Evolutionary conservation across 1,140 invertebrate species (phyloP).

Genomic region (Cherax quadricarinatus): DNA sequence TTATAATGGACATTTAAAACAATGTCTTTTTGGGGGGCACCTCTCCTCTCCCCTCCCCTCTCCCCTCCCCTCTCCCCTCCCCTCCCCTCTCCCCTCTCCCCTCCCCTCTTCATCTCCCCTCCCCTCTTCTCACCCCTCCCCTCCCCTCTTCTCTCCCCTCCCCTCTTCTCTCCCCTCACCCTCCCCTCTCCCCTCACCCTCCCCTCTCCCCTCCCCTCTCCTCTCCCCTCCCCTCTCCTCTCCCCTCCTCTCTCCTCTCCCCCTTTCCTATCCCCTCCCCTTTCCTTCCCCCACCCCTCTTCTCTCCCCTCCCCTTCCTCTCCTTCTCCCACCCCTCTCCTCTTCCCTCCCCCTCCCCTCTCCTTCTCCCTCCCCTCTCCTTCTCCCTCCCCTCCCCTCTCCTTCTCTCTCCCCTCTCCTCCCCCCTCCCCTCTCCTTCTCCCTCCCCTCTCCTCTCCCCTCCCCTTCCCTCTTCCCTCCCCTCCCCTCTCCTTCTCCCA

Average conservation of each 20-base stretch:
- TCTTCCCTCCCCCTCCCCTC: neutral
- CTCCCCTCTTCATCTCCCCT: neutral
- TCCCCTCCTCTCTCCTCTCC: neutral
- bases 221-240: neutral
- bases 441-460: no score
- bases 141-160: no score
- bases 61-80: neutral
- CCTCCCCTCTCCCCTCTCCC: neutral
- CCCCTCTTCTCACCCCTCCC: no score
- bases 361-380: neutral
- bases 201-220: neutral
- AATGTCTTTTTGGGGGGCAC: no score
- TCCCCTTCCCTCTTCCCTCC: neutral
- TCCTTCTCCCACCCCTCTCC: neutral
- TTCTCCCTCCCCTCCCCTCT: neutral
- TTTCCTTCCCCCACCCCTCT: neutral
- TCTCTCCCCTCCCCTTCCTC: neutral
- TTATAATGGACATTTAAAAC: no score
- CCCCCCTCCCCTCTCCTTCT: neutral
- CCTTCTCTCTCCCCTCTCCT: neutral
- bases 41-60: no score
- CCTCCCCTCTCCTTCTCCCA: neutral
- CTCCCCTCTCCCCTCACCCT: neutral
- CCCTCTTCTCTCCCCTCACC: neutral
- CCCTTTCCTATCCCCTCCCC: neutral